phyloP scores from a whole-genome alignment of 2,113 vertebrate genomes.

The Megatriorchis doriae region DNA sequence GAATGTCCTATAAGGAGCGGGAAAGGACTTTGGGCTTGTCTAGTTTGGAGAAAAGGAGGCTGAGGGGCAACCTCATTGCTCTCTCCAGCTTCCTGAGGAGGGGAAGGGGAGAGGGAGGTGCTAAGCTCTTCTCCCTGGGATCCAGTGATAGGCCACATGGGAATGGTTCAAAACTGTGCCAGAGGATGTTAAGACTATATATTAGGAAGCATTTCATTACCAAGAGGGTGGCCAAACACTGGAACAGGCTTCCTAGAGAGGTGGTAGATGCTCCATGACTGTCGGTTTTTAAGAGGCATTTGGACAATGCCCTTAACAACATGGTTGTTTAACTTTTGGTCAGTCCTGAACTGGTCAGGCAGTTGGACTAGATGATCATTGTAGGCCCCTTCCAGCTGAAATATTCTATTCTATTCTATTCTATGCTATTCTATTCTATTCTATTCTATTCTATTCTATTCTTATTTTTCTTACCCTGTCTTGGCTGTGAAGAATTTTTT shows the following conservation, averaged over 20 bases:
- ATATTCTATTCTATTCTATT: not conserved
- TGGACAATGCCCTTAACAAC: not conserved
- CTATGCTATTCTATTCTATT: not conserved
- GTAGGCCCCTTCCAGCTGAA: not conserved
- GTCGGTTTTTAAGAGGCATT: not conserved
- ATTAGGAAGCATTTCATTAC: not conserved
- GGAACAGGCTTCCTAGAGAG: not conserved
- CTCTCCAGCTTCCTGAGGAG: not conserved
- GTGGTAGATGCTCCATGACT: not conserved
- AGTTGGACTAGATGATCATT: not conserved
- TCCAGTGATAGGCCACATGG: accelerated
- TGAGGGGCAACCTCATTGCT: not conserved
- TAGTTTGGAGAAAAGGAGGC: not conserved
- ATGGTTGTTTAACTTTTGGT: not conserved
- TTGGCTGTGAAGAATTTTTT: not conserved
- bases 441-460: no score
- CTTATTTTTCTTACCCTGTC: not conserved
- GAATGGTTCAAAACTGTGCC: not conserved
- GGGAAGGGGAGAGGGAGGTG: not conserved
- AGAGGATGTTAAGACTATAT: not conserved
- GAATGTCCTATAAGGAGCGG: accelerated
- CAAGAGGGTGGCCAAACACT: not conserved
- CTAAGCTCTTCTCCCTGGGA: not conserved
- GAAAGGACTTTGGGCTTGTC: not conserved
- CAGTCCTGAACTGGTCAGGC: not conserved